Evolutionary conservation across 2,888 invertebrate genomes (phyloP).

Genomic region (Himalopsyche tibetana): DNA sequence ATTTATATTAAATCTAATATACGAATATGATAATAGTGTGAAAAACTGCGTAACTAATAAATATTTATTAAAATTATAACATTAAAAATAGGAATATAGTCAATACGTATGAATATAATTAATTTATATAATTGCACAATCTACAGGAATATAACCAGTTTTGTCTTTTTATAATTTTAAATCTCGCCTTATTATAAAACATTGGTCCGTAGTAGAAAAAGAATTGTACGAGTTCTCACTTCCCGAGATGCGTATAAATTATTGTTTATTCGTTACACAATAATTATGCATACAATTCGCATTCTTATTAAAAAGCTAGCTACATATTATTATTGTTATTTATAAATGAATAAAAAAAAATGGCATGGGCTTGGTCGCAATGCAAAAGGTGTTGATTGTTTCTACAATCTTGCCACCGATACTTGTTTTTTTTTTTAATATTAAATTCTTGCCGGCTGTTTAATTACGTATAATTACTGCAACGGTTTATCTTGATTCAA

Average conservation of each 20-base stretch:
- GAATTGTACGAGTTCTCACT: conserved; percentile 3
- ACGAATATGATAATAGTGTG: too few species aligned
- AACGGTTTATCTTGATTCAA: conserved; percentile 37
- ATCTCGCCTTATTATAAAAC: too few species aligned
- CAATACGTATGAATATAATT: too few species aligned
- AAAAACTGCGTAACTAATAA: too few species aligned
- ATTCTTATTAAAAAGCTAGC: conserved; percentile 1
- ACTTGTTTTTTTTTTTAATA: neutral
- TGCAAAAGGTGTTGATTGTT: conserved; percentile 33
- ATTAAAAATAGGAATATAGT: too few species aligned
- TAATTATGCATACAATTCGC: neutral
- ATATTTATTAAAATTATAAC: too few species aligned
- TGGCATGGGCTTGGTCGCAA: neutral
- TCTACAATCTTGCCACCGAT: conserved; percentile 2
- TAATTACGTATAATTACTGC: conserved; percentile 24
- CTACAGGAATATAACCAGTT: too few species aligned
- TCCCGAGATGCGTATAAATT: conserved; percentile 17
- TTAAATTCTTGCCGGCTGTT: neutral
- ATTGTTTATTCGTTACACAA: neutral
- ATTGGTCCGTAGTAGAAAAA: neutral
- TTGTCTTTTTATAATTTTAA: too few species aligned
- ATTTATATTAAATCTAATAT: too few species aligned
- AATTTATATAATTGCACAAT: too few species aligned
- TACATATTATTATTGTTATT: neutral
- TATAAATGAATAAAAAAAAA: neutral